These are phyloP conservation scores for Melanotaenia nigrans DNA, from an alignment of 2,797 vertebrate species.

Conservation along the genomic window DNA sequence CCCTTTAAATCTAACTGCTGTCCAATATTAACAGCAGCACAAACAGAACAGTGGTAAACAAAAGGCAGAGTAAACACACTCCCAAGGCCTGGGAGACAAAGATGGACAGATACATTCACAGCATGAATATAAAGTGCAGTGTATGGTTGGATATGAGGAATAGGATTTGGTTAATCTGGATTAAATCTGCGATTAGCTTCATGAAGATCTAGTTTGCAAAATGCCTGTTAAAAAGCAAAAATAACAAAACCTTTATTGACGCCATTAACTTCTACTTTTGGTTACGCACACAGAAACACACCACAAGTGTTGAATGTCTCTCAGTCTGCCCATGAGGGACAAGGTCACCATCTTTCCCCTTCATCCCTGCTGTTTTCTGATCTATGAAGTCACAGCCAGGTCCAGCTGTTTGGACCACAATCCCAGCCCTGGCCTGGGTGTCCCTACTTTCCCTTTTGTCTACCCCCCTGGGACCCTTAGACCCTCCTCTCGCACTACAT, in stretches of 20 bases:
- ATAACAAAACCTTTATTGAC: slow-evolving; percentile 1
- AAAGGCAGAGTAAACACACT: slow-evolving; percentile 82
- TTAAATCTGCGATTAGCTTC: neutral
- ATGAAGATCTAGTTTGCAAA: neutral
- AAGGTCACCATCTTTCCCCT: slow-evolving; percentile 33
- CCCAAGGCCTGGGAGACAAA: slow-evolving; percentile 70
- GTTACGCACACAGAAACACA: neutral
- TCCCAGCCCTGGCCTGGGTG: slow-evolving; percentile 64
- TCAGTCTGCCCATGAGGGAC: slow-evolving; percentile 16
- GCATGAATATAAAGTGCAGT: neutral
- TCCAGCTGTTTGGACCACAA: slow-evolving; percentile 79
- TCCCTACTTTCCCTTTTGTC: slow-evolving; percentile 64
- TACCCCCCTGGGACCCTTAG: slow-evolving; percentile 45
- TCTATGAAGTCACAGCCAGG: slow-evolving; percentile 66
- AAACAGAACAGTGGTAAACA: slow-evolving; percentile 84
- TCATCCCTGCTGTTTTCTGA: slow-evolving; percentile 34
- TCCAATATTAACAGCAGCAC: slow-evolving; percentile 86
- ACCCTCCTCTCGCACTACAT: slow-evolving; percentile 72
- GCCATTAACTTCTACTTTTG: neutral
- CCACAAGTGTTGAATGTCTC: neutral
- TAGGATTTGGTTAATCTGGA: neutral
- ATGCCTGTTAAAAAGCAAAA: neutral
- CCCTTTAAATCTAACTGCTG: slow-evolving; percentile 73
- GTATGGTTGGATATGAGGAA: slow-evolving; percentile 3
- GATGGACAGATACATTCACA: slow-evolving; percentile 21